Evolutionary conservation across 2,113 vertebrate species (phyloP), one percentile per base, ranked within the genome.

Genomic region (Scalopus aquaticus): DNA sequence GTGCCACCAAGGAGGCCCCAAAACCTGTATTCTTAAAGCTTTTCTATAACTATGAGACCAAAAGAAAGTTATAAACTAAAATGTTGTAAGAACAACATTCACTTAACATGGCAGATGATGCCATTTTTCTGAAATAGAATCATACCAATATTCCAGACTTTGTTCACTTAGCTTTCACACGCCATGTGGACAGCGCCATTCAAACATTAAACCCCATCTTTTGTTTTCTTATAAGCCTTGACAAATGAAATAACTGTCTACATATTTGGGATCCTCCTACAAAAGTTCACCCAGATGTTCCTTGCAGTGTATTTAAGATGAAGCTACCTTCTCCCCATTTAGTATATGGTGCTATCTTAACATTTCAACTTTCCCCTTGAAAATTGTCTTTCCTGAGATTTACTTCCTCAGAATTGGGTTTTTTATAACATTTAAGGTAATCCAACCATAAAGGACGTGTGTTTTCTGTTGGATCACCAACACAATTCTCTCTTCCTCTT

Each of bases 31-130:
- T 67, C 28, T 78, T 72, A 28, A n/a, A n/a, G 2, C 15, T 60
- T 2, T 64, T 28, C 32, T 44, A 15, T 65, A 85, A 65, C 32
- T 56, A 49, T 91, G 22, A 82, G 16, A 60, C 2, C 11, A 72
- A 92, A 91, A 81, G 17, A 65, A 94, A 67, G 76, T 65, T 30
- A 72, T n/a, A 89, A 49, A 49, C 35, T 54, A 69, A 91, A 73
- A 70, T 12, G 17, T 28, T 32, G 6, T 30, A 44, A 30, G 3
- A 42, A 62, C 28, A 32, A 20, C 28, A n/a, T 62, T 81, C 30
- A 73, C 35, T 49, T 65, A 86, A 69, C 5, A 85, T 22, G 17
- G 37, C 44, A 42, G 8, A 78, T 73, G 39, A 62, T 37, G 1
- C 6, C 32, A 26, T 88, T 91, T 93, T 70, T 20, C 30, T 92